These are phyloP conservation scores for Empidonax traillii DNA, from an alignment of 2,113 vertebrate genomes.

Conservation along the genomic window DNA sequence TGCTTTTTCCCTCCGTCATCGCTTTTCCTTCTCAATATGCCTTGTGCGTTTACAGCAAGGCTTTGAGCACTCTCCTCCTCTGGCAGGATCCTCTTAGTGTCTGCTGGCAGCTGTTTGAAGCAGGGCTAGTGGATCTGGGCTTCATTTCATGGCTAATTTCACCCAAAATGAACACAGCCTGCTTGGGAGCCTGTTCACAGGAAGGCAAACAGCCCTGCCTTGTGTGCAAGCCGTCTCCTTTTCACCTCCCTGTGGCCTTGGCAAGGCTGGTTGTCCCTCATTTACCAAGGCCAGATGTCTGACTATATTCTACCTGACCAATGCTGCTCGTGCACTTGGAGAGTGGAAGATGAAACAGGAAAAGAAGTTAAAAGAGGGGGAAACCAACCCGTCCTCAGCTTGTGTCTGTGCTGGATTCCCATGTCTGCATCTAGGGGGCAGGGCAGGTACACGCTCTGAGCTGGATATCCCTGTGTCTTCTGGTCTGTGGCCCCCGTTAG, in stretches of 20 bases:
- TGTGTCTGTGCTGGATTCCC: not conserved
- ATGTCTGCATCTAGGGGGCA: slow-evolving; percentile 44
- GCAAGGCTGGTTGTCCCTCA: not conserved
- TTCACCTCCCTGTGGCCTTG: not conserved
- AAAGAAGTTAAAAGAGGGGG: not conserved
- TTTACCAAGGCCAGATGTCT: not conserved
- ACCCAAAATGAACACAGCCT: not conserved
- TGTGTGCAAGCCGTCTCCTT: not conserved
- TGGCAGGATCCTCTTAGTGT: not conserved
- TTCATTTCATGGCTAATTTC: not conserved
- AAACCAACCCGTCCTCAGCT: not conserved
- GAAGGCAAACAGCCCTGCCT: not conserved
- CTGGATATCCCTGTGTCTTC: not conserved
- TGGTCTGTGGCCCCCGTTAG: rapidly evolving
- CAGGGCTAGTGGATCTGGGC: not conserved
- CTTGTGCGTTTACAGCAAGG: not conserved
- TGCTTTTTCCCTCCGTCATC: not conserved
- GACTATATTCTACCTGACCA: not conserved
- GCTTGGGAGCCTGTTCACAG: not conserved
- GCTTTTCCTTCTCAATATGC: not conserved
- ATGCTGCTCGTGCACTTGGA: not conserved
- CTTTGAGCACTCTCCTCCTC: not conserved
- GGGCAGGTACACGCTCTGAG: not conserved
- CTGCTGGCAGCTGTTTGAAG: not conserved
- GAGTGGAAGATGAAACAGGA: not conserved